phyloP scores from a whole-genome alignment of 2,888 invertebrate species.

The Apodemia mormo region DNA sequence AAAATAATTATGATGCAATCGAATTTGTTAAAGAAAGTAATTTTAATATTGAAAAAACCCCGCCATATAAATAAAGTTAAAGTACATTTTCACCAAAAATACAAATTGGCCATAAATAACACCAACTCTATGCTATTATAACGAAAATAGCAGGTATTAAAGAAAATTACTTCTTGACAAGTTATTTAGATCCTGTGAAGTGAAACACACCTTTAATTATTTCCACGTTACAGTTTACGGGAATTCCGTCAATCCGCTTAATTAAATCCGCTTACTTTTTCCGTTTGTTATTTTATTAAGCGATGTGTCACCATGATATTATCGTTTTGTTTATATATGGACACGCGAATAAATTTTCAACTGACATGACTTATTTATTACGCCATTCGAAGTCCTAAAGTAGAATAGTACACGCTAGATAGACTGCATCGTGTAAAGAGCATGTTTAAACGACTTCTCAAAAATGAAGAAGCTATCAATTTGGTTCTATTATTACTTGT shows the following conservation, averaged over 20 bases:
- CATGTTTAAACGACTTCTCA: too few species aligned
- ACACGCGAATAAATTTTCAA: not conserved
- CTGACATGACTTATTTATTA: not conserved
- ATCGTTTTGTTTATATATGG: conserved; percentile 1
- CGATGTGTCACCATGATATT: conserved; percentile 8
- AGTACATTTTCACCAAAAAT: not conserved
- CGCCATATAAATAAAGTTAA: too few species aligned
- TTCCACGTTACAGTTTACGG: conserved; percentile 1
- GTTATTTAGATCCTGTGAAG: conserved; percentile 1
- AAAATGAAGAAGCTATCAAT: too few species aligned
- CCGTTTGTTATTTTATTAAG: conserved; percentile 12
- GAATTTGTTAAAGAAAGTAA: too few species aligned
- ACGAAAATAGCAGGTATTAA: not conserved
- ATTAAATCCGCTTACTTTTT: conserved; percentile 10
- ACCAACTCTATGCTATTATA: not conserved
- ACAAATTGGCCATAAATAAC: not conserved
- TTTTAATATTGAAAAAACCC: too few species aligned
- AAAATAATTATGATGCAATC: too few species aligned
- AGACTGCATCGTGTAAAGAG: too few species aligned
- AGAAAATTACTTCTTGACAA: conserved; percentile 5
- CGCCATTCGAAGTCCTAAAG: not conserved
- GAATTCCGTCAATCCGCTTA: conserved; percentile 9
- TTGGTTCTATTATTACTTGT: too few species aligned
- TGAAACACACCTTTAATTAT: conserved; percentile 16
- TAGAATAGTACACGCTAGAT: too few species aligned